Evolutionary conservation across 2,797 vertebrate genomes (phyloP), one percentile per base, ranked within the genome.

Genomic region (Coccyzus lansbergi): DNA sequence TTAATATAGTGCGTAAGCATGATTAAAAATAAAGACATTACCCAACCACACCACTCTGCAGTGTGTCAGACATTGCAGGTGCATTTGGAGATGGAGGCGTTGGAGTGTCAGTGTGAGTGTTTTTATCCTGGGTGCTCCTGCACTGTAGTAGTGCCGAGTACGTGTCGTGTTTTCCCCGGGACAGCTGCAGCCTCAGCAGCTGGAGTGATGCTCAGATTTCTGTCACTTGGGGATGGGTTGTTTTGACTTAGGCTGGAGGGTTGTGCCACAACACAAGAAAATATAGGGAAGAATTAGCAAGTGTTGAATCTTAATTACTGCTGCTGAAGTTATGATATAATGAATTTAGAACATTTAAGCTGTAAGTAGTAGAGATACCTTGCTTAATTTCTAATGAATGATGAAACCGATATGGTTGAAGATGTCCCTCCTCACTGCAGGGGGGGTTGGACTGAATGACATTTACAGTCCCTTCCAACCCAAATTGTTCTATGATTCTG

Each of bases 111-210:
- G 56, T 44, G 53, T 82, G 63, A 49, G 65, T 70, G 44, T 86
- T 92, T 90, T 77, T 79, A 17, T 46, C 25, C 2, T 46, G 78
- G 63, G 28, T 86, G 58, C 65, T 81, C 49, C 81, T 38, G 33
- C 68, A 76, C 29, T 85, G 29, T 71, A 46, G 24, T 46, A 80
- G 71, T 91, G 58, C 90, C 80, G 64, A 96, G 91, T 78, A 89
- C 85, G 33, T 52, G n/a, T 38, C 88, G 87, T 91, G 18, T 69
- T 58, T 65, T 51, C 76, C 7, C 14, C 28, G 64, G n/a, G 90
- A 69, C 90, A 95, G 92, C 94, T 95, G 94, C 70, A 82, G 8
- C 86, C 88, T 86, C 83, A 78, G 60, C 83, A 95, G 88, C 92
- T 94, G 78, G 48, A 74, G 60, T 21, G 46, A 89, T 53, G 34